Base-by-base conservation (phyloP, 2,888 invertebrate species). In the Hoplodrina blanda region DNA sequence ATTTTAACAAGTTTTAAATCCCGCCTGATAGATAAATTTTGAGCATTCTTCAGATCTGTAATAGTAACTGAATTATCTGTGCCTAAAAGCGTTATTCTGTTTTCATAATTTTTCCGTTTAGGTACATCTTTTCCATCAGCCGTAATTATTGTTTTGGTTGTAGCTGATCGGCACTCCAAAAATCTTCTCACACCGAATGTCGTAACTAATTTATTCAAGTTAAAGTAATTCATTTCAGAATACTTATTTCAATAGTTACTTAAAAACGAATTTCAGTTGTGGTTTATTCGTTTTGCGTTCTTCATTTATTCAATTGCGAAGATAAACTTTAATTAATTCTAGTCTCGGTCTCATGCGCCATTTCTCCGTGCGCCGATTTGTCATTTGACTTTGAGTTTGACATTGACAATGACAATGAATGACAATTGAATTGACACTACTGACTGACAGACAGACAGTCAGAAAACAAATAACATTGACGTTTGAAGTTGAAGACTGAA, bases 1-100 rank as follows among this genome's bases (percentile, higher is more conserved):
- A 98, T 91, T 93, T 97, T 97, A 0, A 98, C 95, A 69, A 98
- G 93, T 88, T 97, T 97, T 75, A 98, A 92, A 62, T 97, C 97
- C 80, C 97, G 94, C 53, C 97, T 96, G 70, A 96, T 95, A 0
- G 98, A 97, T 72, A 98, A 85, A 88, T 96, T 98, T 82, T 97
- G 96, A 0, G 98, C 98, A 83, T 97, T 97, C 78, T 97, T 97
- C 37, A 98, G 79, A 37, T 97, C 97, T 1, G 96, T 96, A 4
- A 98, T 95, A 74, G 93, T 96, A 25, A 97, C 91, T 44, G 96
- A 91, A 83, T 97, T 93, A 88, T 97, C 96, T 46, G 96, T 92
- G 50, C 95, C 93, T 70, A 98, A 93, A 41, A 98, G 90, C 0
- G 98, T 98, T 76, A 98, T 97, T 91, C 96, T 97, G 69, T 88